Base-by-base conservation (phyloP, 2,113 vertebrate species). In the Pangasianodon hypophthalmus region DNA sequence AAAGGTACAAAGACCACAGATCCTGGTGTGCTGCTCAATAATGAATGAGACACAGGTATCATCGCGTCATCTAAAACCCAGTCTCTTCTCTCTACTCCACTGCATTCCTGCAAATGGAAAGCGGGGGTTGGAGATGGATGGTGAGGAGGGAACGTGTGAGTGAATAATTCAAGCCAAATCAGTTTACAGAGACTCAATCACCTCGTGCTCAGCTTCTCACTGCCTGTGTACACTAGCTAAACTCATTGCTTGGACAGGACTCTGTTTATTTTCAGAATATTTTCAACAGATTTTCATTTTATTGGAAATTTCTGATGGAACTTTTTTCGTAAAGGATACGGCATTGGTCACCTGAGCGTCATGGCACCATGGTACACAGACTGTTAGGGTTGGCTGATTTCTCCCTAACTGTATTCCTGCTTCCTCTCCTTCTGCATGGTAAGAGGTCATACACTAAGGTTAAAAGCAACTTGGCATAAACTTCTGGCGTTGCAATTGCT, bases 131-230 rank as follows among this genome's bases (percentile, higher is more conserved):
- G 44, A 19, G 48, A 48, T 21, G 13, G 44, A 64, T 48, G 48
- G 54, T 56, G 54, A 19, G 54, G 11, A 54, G 41, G 26, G n/a
- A 54, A 26, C 9, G 44, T 62, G 32, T n/a, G 37, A n/a, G 50
- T 93, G 32, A 93, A 93, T 93, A 89, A 93, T 93, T 93, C 44
- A 93, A 87, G 89, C 56, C 80, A 90, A 93, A 93, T 93, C 92
- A 92, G 92, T 93, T 92, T 93, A 85, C 71, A 91, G 86, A 90
- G 85, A 87, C 90, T 88, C 75, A 16, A 73, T 58, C 81, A 81
- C 46, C 81, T 87, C 73, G 58, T 52, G 82, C 60, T 83, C 84
- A 84, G 26, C 48, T 41, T 87, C 87, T 62, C 16, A 26, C 54
- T 60, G 54, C 69, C 52, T 86, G 88, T 50, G 73, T 77, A 69